Evolutionary conservation across 1,140 invertebrate genomes (phyloP), one percentile per base, ranked within the genome.

Genomic region (Leptopilina boulardi): DNA sequence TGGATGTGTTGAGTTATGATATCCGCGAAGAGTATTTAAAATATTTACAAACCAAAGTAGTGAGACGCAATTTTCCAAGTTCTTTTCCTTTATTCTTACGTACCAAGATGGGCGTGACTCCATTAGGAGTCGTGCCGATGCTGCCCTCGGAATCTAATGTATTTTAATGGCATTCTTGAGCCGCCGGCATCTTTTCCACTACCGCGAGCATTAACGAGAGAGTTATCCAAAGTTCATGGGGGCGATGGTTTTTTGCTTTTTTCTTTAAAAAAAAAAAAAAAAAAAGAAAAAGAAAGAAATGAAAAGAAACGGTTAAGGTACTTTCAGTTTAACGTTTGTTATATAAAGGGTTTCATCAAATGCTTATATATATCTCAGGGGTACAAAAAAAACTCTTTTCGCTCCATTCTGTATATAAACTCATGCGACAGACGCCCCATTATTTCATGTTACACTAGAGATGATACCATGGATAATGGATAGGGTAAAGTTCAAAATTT

Each of bases 301-400:
- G n/a, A n/a, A n/a, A n/a, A n/a, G n/a, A n/a, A n/a, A n/a, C 81
- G 82, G 80, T 83, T 82, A 83, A 84, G 82, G 85, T 78, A 83
- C 84, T 86, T 86, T 88, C 84, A 85, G 83, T 83, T 87, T 84
- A 86, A 85, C 80, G 85, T 86, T 86, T 82, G 85, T 85, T 88
- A n/a, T 34, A 34, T 34, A 34, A 34, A 86, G 83, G 81, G 82
- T 80, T 72, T 9, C 34, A 19, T 23, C 26, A 34, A 75, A 75
- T 78, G 54, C 54, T 56, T 11, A 0, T 11, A 21, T 21, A n/a
- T 66, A 9, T 15, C 3, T 34, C 6, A 34, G 30, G 30, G 6
- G 30, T 2, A 6, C 6, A 66, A 2, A 11, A 30, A 66, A 66
- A 30, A 8, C 23, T 66, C 59, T 11, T 66, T 56, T 56, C n/a